A percentile compares a stretch with the other conserved stretches of the same genome.
Evolutionary conservation across 2,888 invertebrate genomes (phyloP).

Genomic region (Hypolimnas misippus): DNA sequence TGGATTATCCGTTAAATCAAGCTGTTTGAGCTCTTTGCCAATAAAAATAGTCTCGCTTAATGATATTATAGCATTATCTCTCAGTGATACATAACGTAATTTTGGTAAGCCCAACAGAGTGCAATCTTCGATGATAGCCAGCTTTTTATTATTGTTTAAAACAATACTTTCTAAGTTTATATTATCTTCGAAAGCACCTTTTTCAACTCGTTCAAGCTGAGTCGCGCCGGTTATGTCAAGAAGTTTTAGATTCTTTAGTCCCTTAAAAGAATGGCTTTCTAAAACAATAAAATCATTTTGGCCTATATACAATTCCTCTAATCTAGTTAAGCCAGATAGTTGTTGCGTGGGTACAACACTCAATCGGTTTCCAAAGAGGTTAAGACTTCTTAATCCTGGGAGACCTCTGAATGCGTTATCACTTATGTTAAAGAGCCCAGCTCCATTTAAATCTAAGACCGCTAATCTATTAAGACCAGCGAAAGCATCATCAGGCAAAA

Average conservation of each 20-base stretch:
- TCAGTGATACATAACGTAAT: slow-evolving; percentile 88
- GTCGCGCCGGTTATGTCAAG: slow-evolving; percentile 92
- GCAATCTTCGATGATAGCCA: slow-evolving; percentile 89
- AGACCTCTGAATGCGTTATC: slow-evolving; percentile 90
- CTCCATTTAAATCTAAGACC: slow-evolving; percentile 91
- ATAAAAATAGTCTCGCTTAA: slow-evolving; percentile 91
- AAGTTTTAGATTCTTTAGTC: slow-evolving; percentile 89
- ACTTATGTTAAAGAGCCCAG: slow-evolving; percentile 91
- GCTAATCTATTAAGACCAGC: slow-evolving; percentile 89
- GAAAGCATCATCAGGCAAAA: slow-evolving; percentile 90
- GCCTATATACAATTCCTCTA: slow-evolving; percentile 92
- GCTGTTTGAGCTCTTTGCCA: slow-evolving; percentile 89
- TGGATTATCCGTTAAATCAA: slow-evolving; percentile 93
- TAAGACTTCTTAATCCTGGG: slow-evolving; percentile 89
- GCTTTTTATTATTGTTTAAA: slow-evolving; percentile 90
- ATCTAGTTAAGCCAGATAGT: slow-evolving; percentile 86
- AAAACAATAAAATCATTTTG: slow-evolving; percentile 91
- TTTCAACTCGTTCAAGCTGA: slow-evolving; percentile 88
- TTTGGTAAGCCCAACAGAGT: slow-evolving; percentile 91
- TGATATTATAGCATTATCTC: slow-evolving; percentile 90
- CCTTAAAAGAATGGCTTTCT: slow-evolving; percentile 89
- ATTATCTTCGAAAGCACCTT: slow-evolving; percentile 91
- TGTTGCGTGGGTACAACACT: slow-evolving; percentile 90
- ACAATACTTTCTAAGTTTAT: slow-evolving; percentile 91
- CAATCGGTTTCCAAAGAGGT: slow-evolving; percentile 91